Base-by-base conservation (phyloP, 2,888 invertebrate species). In the Lissonota sp. region DNA sequence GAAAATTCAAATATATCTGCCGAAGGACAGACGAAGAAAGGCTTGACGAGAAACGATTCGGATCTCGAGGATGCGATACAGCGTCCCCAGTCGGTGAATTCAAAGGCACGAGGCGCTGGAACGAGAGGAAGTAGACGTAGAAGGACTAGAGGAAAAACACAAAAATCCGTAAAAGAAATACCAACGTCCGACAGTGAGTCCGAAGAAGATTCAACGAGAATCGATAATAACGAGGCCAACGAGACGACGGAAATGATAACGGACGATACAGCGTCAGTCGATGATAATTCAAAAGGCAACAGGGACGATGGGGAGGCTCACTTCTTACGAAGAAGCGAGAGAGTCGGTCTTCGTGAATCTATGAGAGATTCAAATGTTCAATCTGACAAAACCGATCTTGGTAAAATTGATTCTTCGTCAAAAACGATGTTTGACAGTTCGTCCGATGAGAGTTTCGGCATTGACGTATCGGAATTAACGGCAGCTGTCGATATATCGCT, bases 391-490 rank as follows among this genome's bases (percentile, higher is more conserved):
- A 85, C 90, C 0, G 90, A 92, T 7, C 49, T 90, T 1, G 83
- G 86, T 0, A 92, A 91, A 46, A 46, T 90, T 0, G 89, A 91
- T 1, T 83, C 83, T 0, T 82, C 26, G 26, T 26, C 88, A 0
- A 90, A 88, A 73, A 83, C 76, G 1, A 86, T 88, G 82, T 90
- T 90, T 53, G 90, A 90, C 49, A 89, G 88, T 40, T 92, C 92
- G 0, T 92, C 92, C 0, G 92, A 91, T 42, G 92, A 92, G 55
- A 91, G 91, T 79, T 90, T 90, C 14, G 88, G 87, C 6, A 88
- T 90, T 37, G 91, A 92, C 53, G 88, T 89, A 0, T 88, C 90
- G 4, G 90, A 90, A 26, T 79, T 90, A 14, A 85, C 89, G 0
- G 88, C 88, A 0, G 86, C 88, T 1, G 89, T 90, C 0, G 92